A percentile compares a stretch with the other conserved stretches of the same genome.
Evolutionary conservation across 1,140 invertebrate species (phyloP).

Genomic region (Zaprionus nigranus): DNA sequence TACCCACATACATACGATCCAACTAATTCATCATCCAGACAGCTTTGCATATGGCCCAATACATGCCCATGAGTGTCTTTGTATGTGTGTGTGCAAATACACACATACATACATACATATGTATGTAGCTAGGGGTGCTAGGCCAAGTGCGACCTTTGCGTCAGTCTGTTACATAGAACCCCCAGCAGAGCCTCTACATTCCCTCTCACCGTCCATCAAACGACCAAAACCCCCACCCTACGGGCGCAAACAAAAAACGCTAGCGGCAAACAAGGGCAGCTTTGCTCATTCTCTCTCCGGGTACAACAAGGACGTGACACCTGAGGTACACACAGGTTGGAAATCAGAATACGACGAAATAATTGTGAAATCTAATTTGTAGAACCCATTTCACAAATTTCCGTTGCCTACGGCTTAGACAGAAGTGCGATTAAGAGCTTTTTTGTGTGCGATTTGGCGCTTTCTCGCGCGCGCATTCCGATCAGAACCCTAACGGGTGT

Average conservation of each 20-base stretch:
- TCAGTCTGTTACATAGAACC: conserved; percentile 28
- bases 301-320: conserved; percentile 32
- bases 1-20: conserved; percentile 1
- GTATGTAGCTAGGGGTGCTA: background rate
- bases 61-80: background rate
- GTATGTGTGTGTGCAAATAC: conserved; percentile 13
- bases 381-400: conserved; percentile 41
- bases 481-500: conserved; percentile 38
- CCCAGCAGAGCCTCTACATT: conserved; percentile 6
- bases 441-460: conserved; percentile 24
- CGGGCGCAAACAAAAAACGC: background rate
- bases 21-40: conserved; percentile 37
- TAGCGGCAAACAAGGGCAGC: conserved; percentile 17
- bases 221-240: background rate
- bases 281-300: conserved; percentile 17
- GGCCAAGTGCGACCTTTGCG: conserved; percentile 40
- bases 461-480: conserved; percentile 59
- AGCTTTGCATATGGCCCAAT: background rate
- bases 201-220: background rate
- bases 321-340: conserved; percentile 22
- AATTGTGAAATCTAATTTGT: conserved; percentile 60
- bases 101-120: background rate
- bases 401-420: conserved; percentile 25
- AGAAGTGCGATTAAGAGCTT: conserved; percentile 32
- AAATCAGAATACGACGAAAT: conserved; percentile 29